Evolutionary conservation across 23 tunicate species (phyloP).

Genomic region (Clavelina lepadiformis): DNA sequence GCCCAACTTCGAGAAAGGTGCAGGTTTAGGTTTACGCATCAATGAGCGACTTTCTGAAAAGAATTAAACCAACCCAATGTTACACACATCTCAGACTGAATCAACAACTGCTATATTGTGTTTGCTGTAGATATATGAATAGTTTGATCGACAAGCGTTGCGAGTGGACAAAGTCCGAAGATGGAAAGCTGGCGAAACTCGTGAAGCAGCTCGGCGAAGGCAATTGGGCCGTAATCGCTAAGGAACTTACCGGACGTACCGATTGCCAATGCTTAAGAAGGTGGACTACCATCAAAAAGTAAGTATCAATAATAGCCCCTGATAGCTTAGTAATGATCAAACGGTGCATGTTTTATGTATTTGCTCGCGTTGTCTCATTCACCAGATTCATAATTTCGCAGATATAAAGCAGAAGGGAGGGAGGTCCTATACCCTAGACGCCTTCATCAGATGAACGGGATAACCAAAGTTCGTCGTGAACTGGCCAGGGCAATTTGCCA

Average conservation of each 20-base stretch:
- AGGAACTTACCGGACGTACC: conserved; percentile 28
- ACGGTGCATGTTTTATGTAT: too few relatives aligned
- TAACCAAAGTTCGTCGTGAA: too few relatives aligned
- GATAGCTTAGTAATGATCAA: too few relatives aligned
- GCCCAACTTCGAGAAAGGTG: conserved; percentile 88
- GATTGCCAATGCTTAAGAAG: conserved; percentile 60
- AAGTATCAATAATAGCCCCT: too few relatives aligned
- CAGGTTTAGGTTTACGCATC: too few relatives aligned
- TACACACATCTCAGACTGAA: background rate
- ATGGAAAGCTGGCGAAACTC: conserved; percentile 22
- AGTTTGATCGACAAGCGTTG: conserved; percentile 4
- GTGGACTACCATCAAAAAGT: conserved; percentile 29
- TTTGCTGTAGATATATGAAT: conserved; percentile 40
- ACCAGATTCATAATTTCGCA: too few relatives aligned
- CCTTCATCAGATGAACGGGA: too few relatives aligned
- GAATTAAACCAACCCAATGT: background rate
- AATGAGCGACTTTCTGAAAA: background rate
- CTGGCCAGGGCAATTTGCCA: conserved; percentile 2
- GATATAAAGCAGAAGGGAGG: too few relatives aligned
- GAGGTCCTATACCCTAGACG: too few relatives aligned
- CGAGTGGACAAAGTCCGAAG: conserved; percentile 60
- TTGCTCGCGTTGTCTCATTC: too few relatives aligned
- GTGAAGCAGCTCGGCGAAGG: conserved; percentile 27
- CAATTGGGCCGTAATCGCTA: conserved; percentile 57
- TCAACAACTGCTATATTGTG: background rate